A percentile compares a stretch with the other conserved stretches of the same genome.
phyloP scores from a whole-genome alignment of 2,888 invertebrate species.

The Eupithecia exiguata region DNA sequence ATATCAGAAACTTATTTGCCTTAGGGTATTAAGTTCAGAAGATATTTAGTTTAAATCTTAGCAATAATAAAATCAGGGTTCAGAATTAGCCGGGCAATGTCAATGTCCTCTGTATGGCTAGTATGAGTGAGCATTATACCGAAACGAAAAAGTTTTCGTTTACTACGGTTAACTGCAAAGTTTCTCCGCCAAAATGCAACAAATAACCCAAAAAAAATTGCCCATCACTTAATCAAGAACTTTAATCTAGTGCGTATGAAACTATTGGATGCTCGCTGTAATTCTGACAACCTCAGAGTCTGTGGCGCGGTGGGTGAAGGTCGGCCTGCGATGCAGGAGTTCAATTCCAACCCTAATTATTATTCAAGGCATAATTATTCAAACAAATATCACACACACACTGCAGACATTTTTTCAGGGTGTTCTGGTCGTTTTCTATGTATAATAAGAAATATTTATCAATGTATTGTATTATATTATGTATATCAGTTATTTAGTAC shows the following conservation, averaged over 20 bases:
- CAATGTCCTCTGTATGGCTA: neutral
- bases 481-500: too few species aligned
- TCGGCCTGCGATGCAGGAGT: too few species aligned
- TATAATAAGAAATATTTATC: too few species aligned
- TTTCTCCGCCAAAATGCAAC: neutral
- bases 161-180: neutral
- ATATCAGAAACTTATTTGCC: constrained; percentile 16
- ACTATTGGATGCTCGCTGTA: neutral
- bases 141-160: neutral
- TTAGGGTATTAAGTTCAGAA: constrained; percentile 18
- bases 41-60: constrained; percentile 18
- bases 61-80: constrained; percentile 5
- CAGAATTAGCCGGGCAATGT: neutral
- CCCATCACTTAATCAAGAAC: too few species aligned
- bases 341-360: too few species aligned
- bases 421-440: too few species aligned
- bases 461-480: too few species aligned
- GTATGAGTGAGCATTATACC: neutral
- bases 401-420: too few species aligned
- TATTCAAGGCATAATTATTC: too few species aligned
- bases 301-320: too few species aligned
- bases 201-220: neutral
- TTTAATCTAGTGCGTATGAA: neutral
- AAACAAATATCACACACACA: too few species aligned
- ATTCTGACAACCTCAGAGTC: too few species aligned